A percentile compares a stretch with the other conserved stretches of the same genome.
Evolutionary conservation across 2,888 invertebrate species (phyloP).

Genomic region (Spisula solida): DNA sequence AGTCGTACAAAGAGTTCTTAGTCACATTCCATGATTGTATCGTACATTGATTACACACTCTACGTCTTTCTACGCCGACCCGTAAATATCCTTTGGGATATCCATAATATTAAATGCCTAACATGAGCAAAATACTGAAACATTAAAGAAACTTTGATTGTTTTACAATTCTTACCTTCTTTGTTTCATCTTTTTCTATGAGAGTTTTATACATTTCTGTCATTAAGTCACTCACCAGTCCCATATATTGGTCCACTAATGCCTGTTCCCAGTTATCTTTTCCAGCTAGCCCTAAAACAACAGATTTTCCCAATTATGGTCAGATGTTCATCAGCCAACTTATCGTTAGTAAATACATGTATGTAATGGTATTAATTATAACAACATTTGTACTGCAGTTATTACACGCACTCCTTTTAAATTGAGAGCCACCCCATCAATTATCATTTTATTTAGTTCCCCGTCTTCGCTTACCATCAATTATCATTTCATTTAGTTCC

Average conservation of each 20-base stretch:
- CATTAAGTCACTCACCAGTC: slow-evolving; percentile 58
- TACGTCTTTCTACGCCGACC: not conserved
- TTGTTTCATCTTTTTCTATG: slow-evolving; percentile 64
- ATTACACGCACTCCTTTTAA: no score
- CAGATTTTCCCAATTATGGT: not conserved
- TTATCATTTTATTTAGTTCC: no score
- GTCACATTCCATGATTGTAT: no score
- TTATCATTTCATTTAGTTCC: no score
- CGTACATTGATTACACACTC: not conserved
- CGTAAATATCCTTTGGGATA: not conserved
- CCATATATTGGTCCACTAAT: slow-evolving; percentile 55
- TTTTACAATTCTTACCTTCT: slow-evolving; percentile 55
- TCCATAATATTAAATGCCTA: not conserved
- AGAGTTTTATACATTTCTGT: slow-evolving; percentile 56
- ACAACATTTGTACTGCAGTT: no score
- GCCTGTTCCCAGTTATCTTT: slow-evolving; percentile 63
- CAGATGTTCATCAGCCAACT: no score
- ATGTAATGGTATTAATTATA: no score
- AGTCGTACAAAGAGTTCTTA: not conserved
- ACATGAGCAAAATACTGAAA: not conserved
- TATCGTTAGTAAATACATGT: no score
- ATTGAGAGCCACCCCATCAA: no score
- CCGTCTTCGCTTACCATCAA: no score
- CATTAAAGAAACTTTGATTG: not conserved
- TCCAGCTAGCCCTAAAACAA: slow-evolving; percentile 56